Evolutionary conservation across 1,140 invertebrate genomes (phyloP), one percentile per base, ranked within the genome.

Genomic region (Lysiphlebus fabarum): DNA sequence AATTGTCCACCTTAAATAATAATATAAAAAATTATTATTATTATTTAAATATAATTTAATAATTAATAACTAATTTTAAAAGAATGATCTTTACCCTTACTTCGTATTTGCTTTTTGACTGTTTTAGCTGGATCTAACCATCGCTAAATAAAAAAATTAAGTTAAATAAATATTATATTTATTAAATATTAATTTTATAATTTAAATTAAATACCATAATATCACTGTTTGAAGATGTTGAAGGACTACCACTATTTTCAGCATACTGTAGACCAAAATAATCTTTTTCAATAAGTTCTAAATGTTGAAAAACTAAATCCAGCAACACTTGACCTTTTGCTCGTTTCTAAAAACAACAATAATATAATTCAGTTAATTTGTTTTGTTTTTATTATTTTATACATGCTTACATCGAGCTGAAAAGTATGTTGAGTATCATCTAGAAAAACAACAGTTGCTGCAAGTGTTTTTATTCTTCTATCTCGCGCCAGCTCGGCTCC

Each of bases 261-360:
- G 87, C 84, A 79, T 91, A 97, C 72, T 96, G 91, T 37, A 97
- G 80, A n/a, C 93, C 94, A 83, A 98, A 97, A 77, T 95, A 97
- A 78, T 96, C 93, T 72, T 91, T 93, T 79, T 97, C 95, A 63
- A 93, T 86, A 48, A 97, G 79, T 75, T 97, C 93, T 66, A 97
- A 81, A 80, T 96, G 92, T 68, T 93, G 88, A 79, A 90, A 96
- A 7, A 97, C 93, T 72, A 89, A 84, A 66, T 96, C 91, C 55
- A 97, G 77, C 34, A 98, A 81, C 33, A 88, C 86, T 75, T 89
- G 87, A 40, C 96, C 95, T 81, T 97, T 97, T 11, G 91, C 89
- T 74, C 91, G 86, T 87, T 97, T 97, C 90, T 97, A 78, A 40
- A 84, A 84, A 66, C 63, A 8, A 34, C 7, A 41, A 54, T 41